phyloP scores from a whole-genome alignment of 2,113 vertebrate species.

The Ictalurus punctatus region DNA sequence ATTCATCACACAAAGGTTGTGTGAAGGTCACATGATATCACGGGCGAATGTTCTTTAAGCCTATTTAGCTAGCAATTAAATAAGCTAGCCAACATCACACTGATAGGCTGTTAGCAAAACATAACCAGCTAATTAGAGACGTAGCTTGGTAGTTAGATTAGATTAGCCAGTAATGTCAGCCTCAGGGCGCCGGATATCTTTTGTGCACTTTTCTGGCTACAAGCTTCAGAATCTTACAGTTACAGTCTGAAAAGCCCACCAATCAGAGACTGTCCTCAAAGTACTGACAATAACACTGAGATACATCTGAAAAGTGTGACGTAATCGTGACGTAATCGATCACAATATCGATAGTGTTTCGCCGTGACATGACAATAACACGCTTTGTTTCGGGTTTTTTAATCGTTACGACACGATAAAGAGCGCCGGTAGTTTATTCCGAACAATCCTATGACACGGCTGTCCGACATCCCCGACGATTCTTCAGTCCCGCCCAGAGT shows the following conservation, averaged over 20 bases:
- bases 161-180: background rate
- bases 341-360: background rate
- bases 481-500: background rate
- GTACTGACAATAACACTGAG: background rate
- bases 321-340: background rate
- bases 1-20: background rate
- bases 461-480: background rate
- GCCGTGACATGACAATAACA: background rate
- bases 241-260: background rate
- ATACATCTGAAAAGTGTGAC: background rate
- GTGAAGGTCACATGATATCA: background rate
- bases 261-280: background rate
- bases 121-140: background rate
- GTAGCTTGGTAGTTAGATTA: background rate
- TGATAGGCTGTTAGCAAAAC: background rate
- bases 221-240: background rate
- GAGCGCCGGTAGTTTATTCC: too few species aligned
- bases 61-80: background rate
- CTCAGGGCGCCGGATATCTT: background rate
- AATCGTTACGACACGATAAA: background rate
- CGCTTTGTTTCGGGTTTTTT: too few species aligned
- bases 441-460: background rate
- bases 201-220: background rate
- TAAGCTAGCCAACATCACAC: background rate
- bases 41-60: background rate